Evolutionary conservation across 2,113 vertebrate species (phyloP).

Genomic region (Marmota flaviventris): DNA sequence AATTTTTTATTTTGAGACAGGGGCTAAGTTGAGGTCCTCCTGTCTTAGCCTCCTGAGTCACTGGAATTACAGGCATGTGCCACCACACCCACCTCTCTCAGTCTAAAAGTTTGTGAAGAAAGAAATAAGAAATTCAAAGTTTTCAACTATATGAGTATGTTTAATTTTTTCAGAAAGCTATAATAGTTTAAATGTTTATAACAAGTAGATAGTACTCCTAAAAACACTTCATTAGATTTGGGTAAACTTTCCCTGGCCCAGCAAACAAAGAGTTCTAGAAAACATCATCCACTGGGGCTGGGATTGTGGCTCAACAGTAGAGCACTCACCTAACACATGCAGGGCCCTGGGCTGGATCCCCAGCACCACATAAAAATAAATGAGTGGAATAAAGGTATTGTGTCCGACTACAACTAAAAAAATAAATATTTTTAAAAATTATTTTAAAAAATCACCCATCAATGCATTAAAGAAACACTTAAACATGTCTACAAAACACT

Average conservation of each 20-base stretch:
- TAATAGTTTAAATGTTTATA: not conserved
- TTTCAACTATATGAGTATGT: not conserved
- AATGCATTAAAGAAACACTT: not conserved
- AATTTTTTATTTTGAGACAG: no score
- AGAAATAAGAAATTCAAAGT: not conserved
- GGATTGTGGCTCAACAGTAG: no score
- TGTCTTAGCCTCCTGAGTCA: no score
- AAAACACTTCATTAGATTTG: not conserved
- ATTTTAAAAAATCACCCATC: not conserved
- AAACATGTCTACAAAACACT: not conserved
- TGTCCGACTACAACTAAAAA: no score
- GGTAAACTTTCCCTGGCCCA: not conserved
- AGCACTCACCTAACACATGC: no score
- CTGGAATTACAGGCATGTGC: no score
- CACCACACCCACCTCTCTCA: not conserved
- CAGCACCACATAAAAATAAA: no score
- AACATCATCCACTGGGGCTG: not conserved
- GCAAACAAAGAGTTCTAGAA: not conserved
- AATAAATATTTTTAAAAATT: no score
- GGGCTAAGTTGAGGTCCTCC: no score
- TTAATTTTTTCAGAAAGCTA: not conserved
- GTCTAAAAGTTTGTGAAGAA: not conserved
- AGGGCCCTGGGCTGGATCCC: no score
- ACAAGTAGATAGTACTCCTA: not conserved
- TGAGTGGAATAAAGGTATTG: no score